A percentile compares a stretch with the other conserved stretches of the same genome.
These are phyloP conservation scores for Antheraea assamensis DNA, from an alignment of 2,888 invertebrate genomes.

Conservation along the genomic window DNA sequence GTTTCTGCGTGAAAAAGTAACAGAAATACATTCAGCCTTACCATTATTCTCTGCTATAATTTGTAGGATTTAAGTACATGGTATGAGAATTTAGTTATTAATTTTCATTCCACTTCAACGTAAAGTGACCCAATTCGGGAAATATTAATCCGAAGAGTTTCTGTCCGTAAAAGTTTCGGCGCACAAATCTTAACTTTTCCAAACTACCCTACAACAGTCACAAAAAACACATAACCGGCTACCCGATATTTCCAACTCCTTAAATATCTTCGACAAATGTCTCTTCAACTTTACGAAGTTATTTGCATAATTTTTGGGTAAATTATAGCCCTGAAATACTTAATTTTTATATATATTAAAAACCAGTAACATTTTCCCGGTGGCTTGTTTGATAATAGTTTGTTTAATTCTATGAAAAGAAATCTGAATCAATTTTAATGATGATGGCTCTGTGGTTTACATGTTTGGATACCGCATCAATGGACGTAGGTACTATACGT, in stretches of 20 bases:
- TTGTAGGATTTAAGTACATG: neutral
- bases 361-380: neutral
- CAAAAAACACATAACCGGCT: slow-evolving; percentile 13
- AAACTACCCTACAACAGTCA: slow-evolving; percentile 4
- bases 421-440: neutral
- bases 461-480: too few species aligned
- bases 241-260: slow-evolving; percentile 20
- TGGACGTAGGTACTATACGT: too few species aligned
- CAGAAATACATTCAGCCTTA: too few species aligned
- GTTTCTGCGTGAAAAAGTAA: too few species aligned
- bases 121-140: neutral
- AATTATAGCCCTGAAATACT: slow-evolving; percentile 7
- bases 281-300: slow-evolving; percentile 23
- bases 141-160: slow-evolving; percentile 15
- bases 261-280: slow-evolving; percentile 27
- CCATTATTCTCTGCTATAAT: too few species aligned
- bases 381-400: neutral
- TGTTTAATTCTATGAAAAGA: neutral
- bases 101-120: neutral
- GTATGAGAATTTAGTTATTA: neutral
- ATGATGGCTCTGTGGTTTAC: too few species aligned
- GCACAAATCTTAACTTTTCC: slow-evolving; percentile 23
- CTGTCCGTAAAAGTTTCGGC: slow-evolving; percentile 14
- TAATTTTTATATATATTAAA: neutral
- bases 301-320: slow-evolving; percentile 32